Evolutionary conservation across 2,888 invertebrate species (phyloP).

Genomic region (Conops quadrifasciatus): DNA sequence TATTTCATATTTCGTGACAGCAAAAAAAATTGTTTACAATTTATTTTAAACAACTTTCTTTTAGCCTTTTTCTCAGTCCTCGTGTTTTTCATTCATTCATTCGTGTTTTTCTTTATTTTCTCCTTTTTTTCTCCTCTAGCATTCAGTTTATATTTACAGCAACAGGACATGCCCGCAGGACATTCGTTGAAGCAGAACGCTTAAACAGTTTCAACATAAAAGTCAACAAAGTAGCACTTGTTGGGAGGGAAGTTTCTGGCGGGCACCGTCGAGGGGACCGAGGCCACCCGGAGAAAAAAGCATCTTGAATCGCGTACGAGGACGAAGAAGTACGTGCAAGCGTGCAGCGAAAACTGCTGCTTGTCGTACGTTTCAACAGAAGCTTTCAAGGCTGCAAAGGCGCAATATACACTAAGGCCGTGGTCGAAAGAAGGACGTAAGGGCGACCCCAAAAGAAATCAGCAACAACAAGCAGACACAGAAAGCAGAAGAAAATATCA

Average conservation of each 20-base stretch:
- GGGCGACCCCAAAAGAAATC: neutral
- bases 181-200: slow-evolving; percentile 8
- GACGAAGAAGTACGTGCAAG: slow-evolving; percentile 12
- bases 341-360: slow-evolving; percentile 26
- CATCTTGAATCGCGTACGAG: slow-evolving; percentile 14
- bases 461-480: slow-evolving; percentile 3
- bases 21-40: slow-evolving; percentile 41
- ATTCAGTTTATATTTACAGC: slow-evolving; percentile 34
- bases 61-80: neutral
- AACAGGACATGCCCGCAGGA: slow-evolving; percentile 27
- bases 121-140: slow-evolving; percentile 13
- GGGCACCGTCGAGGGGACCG: neutral
- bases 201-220: slow-evolving; percentile 36
- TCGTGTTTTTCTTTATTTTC: neutral
- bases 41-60: slow-evolving; percentile 35
- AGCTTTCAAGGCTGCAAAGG: slow-evolving; percentile 22
- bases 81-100: neutral
- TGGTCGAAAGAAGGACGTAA: neutral
- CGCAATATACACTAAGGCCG: neutral
- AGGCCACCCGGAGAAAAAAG: neutral
- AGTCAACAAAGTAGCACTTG: slow-evolving; percentile 36
- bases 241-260: neutral
- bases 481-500: slow-evolving; percentile 38
- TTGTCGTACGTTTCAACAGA: slow-evolving; percentile 20
- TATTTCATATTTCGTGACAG: slow-evolving; percentile 31